Evolutionary conservation across 2,113 vertebrate genomes (phyloP).

Genomic region (Malaclemys terrapin): DNA sequence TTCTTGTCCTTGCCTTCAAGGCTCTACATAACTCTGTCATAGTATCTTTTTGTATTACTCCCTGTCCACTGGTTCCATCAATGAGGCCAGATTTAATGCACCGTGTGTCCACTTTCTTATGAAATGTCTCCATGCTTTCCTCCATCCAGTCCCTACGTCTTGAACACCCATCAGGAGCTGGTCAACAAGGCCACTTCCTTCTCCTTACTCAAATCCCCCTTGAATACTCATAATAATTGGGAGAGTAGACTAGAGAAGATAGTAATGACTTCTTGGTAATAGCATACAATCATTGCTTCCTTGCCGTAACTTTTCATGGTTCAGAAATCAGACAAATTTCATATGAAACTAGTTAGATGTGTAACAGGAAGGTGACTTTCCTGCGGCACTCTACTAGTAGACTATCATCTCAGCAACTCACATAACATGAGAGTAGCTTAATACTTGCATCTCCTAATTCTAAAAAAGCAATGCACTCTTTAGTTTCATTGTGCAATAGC

Average conservation of each 20-base stretch:
- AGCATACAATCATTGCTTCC: not conserved
- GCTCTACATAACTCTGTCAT: not conserved
- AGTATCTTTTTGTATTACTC: not conserved
- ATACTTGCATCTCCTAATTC: not conserved
- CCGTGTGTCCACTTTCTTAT: not conserved
- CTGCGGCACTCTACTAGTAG: not conserved
- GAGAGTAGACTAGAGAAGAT: not conserved
- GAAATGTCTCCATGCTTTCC: not conserved
- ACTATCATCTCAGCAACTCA: not conserved
- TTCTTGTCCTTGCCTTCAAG: slow-evolving; percentile 16
- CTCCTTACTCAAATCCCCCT: not conserved
- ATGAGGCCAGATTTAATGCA: not conserved
- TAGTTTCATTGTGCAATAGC: not conserved
- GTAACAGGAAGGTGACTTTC: not conserved
- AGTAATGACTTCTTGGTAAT: not conserved
- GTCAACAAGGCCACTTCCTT: not conserved
- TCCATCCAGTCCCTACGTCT: not conserved
- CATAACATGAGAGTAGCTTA: slow-evolving; percentile 11
- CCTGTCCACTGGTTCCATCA: not conserved
- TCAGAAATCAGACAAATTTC: not conserved
- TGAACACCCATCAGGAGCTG: not conserved
- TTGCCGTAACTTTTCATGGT: not conserved
- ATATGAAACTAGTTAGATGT: not conserved
- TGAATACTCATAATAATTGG: not conserved
- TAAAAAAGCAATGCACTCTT: slow-evolving; percentile 5